Evolutionary conservation across 35 echinoderm and acorn worm genomes (phyloP).

Genomic region (Ptychodera flava): DNA sequence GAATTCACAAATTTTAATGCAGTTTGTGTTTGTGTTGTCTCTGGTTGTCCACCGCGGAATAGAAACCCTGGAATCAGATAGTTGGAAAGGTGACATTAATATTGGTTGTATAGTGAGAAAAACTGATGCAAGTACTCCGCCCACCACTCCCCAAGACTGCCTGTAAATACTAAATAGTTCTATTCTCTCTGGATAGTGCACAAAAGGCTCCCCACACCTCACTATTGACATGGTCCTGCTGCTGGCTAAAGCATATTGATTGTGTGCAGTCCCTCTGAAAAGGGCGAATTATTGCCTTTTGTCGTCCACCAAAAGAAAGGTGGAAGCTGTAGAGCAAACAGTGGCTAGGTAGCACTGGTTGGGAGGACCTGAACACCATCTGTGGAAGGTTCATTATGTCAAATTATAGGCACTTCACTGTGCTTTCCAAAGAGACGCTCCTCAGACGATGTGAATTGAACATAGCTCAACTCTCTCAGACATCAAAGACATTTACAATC

Average conservation of each 20-base stretch:
- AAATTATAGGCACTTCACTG: too few species aligned
- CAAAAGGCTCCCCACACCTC: not conserved
- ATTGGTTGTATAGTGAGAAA: not conserved
- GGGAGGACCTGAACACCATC: too few species aligned
- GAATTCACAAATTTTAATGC: too few species aligned
- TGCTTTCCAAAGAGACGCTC: too few species aligned
- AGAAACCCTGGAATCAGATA: too few species aligned
- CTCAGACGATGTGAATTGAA: too few species aligned
- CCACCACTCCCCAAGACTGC: not conserved
- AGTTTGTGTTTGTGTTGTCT: too few species aligned
- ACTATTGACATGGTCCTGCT: not conserved
- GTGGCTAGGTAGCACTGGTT: too few species aligned
- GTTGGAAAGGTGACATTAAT: not conserved
- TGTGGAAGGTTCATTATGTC: too few species aligned
- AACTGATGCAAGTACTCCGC: not conserved
- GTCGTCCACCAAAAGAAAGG: not conserved
- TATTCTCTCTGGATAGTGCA: not conserved
- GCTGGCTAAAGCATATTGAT: not conserved
- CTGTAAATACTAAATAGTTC: slow-evolving; percentile 2
- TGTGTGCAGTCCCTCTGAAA: not conserved
- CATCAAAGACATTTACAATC: too few species aligned
- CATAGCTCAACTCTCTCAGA: too few species aligned
- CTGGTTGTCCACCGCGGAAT: too few species aligned
- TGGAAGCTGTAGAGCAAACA: not conserved
- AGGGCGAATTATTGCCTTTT: not conserved